Percentiles rank a stretch among this genome's conserved stretches.
Evolutionary conservation across 2,113 vertebrate genomes (phyloP).

Genomic region (Xenus cinereus): DNA sequence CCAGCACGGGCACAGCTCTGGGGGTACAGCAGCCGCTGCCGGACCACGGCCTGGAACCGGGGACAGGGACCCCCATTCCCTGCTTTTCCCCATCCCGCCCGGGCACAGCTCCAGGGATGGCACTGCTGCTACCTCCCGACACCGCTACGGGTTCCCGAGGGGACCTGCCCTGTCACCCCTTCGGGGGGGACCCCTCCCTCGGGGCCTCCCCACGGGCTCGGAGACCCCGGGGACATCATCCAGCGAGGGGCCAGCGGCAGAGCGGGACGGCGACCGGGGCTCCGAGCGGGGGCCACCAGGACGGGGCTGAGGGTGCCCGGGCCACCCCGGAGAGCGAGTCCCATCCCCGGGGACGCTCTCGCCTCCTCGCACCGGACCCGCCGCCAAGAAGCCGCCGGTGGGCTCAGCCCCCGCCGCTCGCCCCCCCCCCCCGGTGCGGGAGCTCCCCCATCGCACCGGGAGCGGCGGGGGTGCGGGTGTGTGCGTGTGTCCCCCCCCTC

Average conservation of each 20-base stretch:
- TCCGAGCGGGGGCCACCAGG: background rate
- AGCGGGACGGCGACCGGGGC: background rate
- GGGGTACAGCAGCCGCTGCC: background rate
- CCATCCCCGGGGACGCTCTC: background rate
- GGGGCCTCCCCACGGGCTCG: background rate
- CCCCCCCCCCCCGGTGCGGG: background rate
- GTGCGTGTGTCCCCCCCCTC: too few species aligned
- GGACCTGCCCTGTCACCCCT: background rate
- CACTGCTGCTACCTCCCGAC: background rate
- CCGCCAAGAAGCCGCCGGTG: fast-evolving
- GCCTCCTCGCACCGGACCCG: background rate
- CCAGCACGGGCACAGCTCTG: fast-evolving
- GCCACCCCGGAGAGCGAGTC: fast-evolving
- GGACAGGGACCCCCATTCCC: background rate
- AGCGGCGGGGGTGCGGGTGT: too few species aligned
- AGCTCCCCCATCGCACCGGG: background rate
- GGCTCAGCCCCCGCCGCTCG: background rate
- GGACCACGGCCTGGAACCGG: background rate
- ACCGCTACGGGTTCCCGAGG: fast-evolving
- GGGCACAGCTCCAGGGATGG: background rate
- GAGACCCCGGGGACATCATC: background rate
- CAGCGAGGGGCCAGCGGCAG: background rate
- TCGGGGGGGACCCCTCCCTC: too few species aligned
- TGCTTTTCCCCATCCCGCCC: background rate
- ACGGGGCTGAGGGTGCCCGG: background rate